Evolutionary conservation across 2,888 invertebrate species (phyloP), one percentile per base, ranked within the genome.

Genomic region (Tetanocera ferruginea): DNA sequence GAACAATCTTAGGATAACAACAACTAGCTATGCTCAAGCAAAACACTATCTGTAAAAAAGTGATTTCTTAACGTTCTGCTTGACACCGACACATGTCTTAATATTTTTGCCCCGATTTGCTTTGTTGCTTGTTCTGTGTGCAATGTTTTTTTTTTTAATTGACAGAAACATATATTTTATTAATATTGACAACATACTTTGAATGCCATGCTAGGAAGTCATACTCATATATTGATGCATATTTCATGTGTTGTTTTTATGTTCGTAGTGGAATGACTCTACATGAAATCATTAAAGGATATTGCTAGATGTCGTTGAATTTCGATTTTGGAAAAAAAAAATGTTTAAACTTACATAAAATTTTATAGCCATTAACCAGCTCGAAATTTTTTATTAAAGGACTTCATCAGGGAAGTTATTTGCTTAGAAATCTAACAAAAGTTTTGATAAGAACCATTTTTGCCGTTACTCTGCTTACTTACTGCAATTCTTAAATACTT

Each of bases 81-180:
- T 80, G 79, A 76, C 79, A 81, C 60, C 76, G 76, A 79, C 62
- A 79, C 60, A 52, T 73, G 73, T 73, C 73, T 73, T 37, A 60
- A 73, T 73, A 73, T 73, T 60, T 73, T 72, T 43, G 43, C 28
- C n/a, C 52, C 70, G 52, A 23, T 60, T 51, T 25, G 2, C 19
- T 57, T 57, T 72, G 0, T 70, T n/a, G 2, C 5, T n/a, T 55
- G 11, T 19, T 25, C 5, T n/a, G 34, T 5, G 25, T 34, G 5
- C 37, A n/a, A 34, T 17, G 31, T 66, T 28, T 52, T 74, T 49
- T 62, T 49, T 28, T 23, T 9, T 8, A 34, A 28, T 37, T 64
- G 64, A 64, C 74, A 74, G 31, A 6, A 64, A 64, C 64, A 74
- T 37, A 64, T 52, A 43, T 74, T 49, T 64, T 66, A 74, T 62